Evolutionary conservation across 2,113 vertebrate species (phyloP).

Genomic region (Sorex fumeus): DNA sequence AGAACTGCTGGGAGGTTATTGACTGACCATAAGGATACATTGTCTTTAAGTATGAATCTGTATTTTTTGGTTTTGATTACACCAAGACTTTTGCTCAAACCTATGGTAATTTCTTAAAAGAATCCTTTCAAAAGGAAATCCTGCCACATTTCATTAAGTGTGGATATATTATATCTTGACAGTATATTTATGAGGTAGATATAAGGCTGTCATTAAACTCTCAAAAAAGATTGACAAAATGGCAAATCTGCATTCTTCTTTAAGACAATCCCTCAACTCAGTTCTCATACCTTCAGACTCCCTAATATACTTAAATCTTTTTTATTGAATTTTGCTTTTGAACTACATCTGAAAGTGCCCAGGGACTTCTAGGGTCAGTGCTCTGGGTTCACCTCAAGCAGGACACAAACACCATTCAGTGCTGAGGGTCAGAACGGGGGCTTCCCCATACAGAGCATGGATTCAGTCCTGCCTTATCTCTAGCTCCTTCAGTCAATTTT

Average conservation of each 20-base stretch:
- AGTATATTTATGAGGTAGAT: neutral
- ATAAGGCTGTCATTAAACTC: neutral
- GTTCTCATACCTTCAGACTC: neutral
- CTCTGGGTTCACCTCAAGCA: no score
- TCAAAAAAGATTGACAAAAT: neutral
- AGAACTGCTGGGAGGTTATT: neutral
- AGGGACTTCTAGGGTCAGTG: no score
- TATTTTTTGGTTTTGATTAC: neutral
- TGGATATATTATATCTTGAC: neutral
- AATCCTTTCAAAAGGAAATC: conserved; percentile 14
- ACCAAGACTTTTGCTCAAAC: neutral
- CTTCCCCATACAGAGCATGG: no score
- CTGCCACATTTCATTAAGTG: neutral
- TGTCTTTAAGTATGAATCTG: neutral
- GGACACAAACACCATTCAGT: no score
- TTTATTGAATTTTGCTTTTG: neutral
- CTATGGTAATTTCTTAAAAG: neutral
- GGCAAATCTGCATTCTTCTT: neutral
- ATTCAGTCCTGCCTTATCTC: no score
- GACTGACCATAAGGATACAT: neutral
- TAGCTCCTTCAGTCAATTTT: no score
- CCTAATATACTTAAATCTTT: neutral
- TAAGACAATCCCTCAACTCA: neutral
- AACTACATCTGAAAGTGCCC: no score
- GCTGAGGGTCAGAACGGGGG: no score